Evolutionary conservation across 1,140 invertebrate species (phyloP), one percentile per base, ranked within the genome.

Genomic region (Steinernema khuongi): DNA sequence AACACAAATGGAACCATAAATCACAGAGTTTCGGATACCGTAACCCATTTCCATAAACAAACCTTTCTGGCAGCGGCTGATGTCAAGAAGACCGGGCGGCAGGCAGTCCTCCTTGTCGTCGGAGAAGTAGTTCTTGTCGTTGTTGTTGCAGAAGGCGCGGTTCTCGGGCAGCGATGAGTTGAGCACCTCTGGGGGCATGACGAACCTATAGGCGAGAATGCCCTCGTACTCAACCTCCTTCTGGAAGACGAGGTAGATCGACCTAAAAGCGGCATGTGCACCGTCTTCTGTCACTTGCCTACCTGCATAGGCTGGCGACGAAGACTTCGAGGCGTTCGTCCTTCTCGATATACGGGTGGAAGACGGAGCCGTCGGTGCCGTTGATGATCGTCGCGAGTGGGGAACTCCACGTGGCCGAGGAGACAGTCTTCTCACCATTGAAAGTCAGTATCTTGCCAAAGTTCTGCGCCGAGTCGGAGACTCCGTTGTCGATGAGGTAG

Each of bases 361-460:
- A 85, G 1, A 76, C 70, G 1, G 79, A 74, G 28, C 83, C 83
- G 50, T 84, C 83, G 17, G 81, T 85, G 22, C 83, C 83, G 22
- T 77, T 80, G 19, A 79, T 81, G 4, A 60, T 11, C 4, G 75
- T 44, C 29, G 74, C 72, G 1, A 68, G 29, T 7, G 31, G 29
- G 7, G 50, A 71, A 69, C 41, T 68, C 50, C 70, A 36, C 2
- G 68, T 41, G 31, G 68, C 28, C 68, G 33, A 32, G 2, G 30
- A n/a, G 31, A 69, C 68, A 2, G 33, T 69, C 22, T 69, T 69
- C 67, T 74, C 44, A 1, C 69, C 79, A 28, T 84, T 80, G 67
- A 67, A 84, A 1, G 71, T 73, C 18, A 83, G 43, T 22, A 85
- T 77, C 76, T 75, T 74, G 17, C 79, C 83, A 44, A 85, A 73